Evolutionary conservation across 2,797 vertebrate genomes (phyloP).

Genomic region (Chromobotia macracanthus): DNA sequence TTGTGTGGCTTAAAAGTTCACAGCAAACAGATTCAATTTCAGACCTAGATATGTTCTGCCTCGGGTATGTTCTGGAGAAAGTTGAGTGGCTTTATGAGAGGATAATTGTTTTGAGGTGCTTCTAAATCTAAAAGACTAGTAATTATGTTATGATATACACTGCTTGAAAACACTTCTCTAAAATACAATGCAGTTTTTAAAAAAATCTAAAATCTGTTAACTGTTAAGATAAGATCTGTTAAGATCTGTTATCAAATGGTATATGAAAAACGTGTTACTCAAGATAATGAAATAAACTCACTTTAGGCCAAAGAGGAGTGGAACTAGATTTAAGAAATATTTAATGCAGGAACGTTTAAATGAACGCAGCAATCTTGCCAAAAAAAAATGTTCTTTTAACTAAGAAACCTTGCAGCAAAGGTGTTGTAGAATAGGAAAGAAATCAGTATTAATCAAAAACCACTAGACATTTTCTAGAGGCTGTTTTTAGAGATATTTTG

Average conservation of each 20-base stretch:
- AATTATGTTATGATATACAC: not conserved
- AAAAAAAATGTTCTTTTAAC: not conserved
- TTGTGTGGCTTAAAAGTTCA: not conserved
- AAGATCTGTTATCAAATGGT: slow-evolving; percentile 2
- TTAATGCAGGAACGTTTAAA: not conserved
- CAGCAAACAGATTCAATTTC: not conserved
- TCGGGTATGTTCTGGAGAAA: not conserved
- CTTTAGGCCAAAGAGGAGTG: not conserved
- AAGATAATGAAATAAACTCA: not conserved
- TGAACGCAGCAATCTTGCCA: not conserved
- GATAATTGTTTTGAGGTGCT: not conserved
- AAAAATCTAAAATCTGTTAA: too few relatives aligned
- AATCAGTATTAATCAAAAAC: not conserved
- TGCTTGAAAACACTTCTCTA: not conserved
- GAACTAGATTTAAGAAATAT: not conserved
- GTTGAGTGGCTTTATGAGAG: not conserved
- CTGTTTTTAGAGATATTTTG: slow-evolving; percentile 19
- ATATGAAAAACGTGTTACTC: not conserved
- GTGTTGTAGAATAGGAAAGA: not conserved
- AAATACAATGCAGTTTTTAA: slow-evolving; percentile 8
- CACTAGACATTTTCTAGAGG: not conserved
- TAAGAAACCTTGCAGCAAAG: slow-evolving; percentile 3
- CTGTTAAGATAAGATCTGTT: too few relatives aligned
- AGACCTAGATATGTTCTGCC: not conserved
- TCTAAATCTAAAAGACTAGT: not conserved